A percentile compares a stretch with the other conserved stretches of the same genome.
Evolutionary conservation across 2,888 invertebrate genomes (phyloP).

Genomic region (Hirudinaria manillensis): DNA sequence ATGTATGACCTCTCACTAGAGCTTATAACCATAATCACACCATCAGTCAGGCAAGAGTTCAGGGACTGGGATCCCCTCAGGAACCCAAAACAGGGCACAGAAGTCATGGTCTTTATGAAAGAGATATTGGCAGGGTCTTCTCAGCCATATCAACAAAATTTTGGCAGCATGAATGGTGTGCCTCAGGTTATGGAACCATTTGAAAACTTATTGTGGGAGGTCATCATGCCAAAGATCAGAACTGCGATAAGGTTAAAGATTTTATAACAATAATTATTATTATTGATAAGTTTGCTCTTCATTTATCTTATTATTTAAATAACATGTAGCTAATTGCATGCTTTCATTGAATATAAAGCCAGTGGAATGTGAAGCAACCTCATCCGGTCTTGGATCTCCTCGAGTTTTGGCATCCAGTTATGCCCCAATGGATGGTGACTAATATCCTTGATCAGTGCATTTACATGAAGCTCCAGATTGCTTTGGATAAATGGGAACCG

Average conservation of each 20-base stretch:
- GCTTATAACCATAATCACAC: constrained; percentile 76
- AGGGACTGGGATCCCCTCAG: constrained; percentile 70
- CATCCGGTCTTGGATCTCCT: constrained; percentile 72
- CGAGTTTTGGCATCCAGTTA: constrained; percentile 71
- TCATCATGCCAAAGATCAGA: constrained; percentile 78
- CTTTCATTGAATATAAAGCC: neutral
- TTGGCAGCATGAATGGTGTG: constrained; percentile 42
- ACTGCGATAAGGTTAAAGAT: neutral
- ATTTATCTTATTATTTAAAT: too few relatives aligned
- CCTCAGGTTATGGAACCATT: constrained; percentile 61
- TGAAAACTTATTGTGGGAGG: constrained; percentile 79
- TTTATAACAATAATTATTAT: too few relatives aligned
- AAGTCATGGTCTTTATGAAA: constrained; percentile 55
- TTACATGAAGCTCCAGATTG: constrained; percentile 63
- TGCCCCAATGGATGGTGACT: constrained; percentile 77
- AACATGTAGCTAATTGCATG: neutral
- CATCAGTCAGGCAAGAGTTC: constrained; percentile 58
- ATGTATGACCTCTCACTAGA: constrained; percentile 76
- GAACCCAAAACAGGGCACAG: constrained; percentile 52
- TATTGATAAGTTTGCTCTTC: too few relatives aligned
- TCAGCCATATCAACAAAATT: constrained; percentile 35
- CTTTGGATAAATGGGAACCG: constrained; percentile 86
- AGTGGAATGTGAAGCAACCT: constrained; percentile 77
- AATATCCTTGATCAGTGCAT: constrained; percentile 76
- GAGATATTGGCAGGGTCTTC: constrained; percentile 50